Conservation (phyloP, 2,888 invertebrate genomes). For the Julus scandinavius region DNA sequence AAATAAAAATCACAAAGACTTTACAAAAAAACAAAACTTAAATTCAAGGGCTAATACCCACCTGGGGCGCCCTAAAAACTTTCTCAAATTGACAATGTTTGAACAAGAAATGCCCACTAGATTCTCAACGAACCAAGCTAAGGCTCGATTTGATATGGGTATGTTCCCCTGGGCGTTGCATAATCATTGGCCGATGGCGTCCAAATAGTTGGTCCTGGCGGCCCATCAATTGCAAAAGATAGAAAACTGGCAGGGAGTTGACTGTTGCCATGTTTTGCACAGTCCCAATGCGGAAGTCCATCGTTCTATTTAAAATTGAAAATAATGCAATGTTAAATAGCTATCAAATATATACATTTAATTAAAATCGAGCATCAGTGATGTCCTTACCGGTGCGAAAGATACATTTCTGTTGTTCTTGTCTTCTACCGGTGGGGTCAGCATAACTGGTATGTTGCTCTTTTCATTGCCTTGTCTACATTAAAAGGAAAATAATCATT, state of each 20-base stretch:
- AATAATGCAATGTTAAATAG: background rate
- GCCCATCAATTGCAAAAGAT: slow-evolving; percentile 36
- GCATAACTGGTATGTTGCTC: slow-evolving; percentile 4
- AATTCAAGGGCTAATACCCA: background rate
- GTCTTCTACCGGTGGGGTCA: slow-evolving; percentile 47
- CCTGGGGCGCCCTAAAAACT: background rate
- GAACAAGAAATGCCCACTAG: background rate
- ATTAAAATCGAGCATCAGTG: background rate
- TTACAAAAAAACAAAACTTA: background rate
- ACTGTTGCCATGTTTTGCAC: slow-evolving; percentile 8
- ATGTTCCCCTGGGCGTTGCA: slow-evolving; percentile 7
- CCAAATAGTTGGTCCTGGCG: slow-evolving; percentile 47
- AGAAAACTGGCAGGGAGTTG: slow-evolving; percentile 28
- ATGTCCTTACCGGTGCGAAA: background rate
- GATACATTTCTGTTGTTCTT: slow-evolving; percentile 28
- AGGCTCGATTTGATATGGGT: slow-evolving; percentile 33
- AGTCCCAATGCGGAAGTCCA: slow-evolving; percentile 7
- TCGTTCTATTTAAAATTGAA: slow-evolving; percentile 7
- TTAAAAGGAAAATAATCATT: background rate
- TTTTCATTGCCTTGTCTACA: slow-evolving; percentile 47
- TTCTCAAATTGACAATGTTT: background rate
- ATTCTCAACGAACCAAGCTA: background rate
- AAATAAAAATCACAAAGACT: slow-evolving; percentile 23
- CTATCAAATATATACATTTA: background rate
- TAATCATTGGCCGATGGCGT: slow-evolving; percentile 48